Conservation (phyloP, 2,797 vertebrate genomes). For the Eulemur coronatus region DNA sequence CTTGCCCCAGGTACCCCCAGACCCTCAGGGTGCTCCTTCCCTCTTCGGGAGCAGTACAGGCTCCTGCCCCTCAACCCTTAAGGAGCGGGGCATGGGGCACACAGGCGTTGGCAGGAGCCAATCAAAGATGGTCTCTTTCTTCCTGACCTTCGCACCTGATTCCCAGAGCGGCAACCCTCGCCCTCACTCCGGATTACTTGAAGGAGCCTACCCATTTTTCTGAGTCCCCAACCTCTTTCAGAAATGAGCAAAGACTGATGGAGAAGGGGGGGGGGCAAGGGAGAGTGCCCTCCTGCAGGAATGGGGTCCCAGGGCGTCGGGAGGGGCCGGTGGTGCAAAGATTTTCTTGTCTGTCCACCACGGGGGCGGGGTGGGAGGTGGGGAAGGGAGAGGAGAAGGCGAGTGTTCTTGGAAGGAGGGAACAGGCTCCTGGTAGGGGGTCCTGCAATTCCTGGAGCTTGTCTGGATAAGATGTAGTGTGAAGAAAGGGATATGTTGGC, state of each 20-base stretch:
- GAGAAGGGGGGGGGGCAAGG: background rate
- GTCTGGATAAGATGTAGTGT: background rate
- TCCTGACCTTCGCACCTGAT: conserved; percentile 73
- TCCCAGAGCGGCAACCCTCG: conserved; percentile 26
- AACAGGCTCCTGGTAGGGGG: background rate
- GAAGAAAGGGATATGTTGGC: background rate
- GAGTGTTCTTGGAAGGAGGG: background rate
- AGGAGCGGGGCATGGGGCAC: background rate
- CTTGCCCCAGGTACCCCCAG: background rate
- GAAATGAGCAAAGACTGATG: background rate
- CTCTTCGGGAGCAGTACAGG: conserved; percentile 13
- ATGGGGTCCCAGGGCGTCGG: background rate
- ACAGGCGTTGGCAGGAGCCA: background rate
- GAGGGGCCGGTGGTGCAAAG: background rate
- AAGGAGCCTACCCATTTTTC: conserved; percentile 14
- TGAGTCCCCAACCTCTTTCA: background rate
- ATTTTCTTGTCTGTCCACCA: background rate
- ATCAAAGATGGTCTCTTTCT: conserved; percentile 44
- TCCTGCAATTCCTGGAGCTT: background rate
- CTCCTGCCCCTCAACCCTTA: conserved; percentile 45
- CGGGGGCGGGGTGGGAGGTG: background rate
- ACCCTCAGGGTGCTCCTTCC: conserved; percentile 15
- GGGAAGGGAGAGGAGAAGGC: background rate
- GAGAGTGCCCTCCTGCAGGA: background rate
- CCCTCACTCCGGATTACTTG: background rate